phyloP scores from a whole-genome alignment of 1,140 invertebrate species.

The Caenorhabditis brenneri region DNA sequence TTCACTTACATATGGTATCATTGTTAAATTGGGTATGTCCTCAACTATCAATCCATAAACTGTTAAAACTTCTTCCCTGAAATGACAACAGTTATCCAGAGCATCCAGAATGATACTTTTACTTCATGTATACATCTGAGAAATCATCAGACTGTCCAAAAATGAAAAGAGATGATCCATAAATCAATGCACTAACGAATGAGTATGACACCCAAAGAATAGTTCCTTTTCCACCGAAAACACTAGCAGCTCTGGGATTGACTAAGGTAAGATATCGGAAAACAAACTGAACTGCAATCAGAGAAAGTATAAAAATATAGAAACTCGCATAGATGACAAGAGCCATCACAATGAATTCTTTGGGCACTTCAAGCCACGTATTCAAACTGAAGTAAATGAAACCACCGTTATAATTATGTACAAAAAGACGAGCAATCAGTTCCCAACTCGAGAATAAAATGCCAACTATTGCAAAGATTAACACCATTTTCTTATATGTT shows the following conservation, averaged over 20 bases:
- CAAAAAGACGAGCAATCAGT: not conserved
- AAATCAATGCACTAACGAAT: not conserved
- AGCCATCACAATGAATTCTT: not conserved
- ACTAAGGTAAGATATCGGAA: not conserved
- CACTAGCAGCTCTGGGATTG: not conserved
- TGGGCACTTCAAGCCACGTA: not conserved
- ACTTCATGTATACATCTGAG: not conserved
- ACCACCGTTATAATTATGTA: not conserved
- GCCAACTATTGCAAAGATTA: not conserved
- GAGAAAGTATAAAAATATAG: not conserved
- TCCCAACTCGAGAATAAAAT: not conserved
- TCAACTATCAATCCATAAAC: not conserved
- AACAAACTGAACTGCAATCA: slow-evolving; percentile 4
- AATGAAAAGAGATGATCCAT: not conserved
- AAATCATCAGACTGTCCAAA: not conserved
- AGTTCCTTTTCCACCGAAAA: not conserved
- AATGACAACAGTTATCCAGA: no score
- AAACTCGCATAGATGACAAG: not conserved
- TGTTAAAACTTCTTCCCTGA: not conserved
- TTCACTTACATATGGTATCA: not conserved
- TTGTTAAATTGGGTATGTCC: not conserved
- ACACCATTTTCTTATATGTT: not conserved
- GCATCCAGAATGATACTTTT: no score
- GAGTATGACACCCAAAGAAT: not conserved
- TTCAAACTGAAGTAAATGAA: not conserved